phyloP scores from a whole-genome alignment of 2,888 invertebrate genomes.

The Achlya flavicornis region DNA sequence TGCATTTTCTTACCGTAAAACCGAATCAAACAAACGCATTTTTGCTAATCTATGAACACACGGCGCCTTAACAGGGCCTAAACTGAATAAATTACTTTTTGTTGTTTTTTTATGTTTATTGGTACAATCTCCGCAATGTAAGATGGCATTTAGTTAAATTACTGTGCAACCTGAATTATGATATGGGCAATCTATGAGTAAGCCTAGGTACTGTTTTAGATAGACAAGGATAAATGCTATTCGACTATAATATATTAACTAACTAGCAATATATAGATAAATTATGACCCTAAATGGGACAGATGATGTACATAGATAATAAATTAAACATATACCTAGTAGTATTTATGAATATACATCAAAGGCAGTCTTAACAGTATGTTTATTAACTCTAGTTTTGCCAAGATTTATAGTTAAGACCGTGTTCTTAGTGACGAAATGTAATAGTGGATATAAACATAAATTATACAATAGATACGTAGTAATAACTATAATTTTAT shows the following conservation, averaged over 20 bases:
- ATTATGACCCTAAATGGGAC: not conserved
- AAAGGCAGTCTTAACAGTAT: not conserved
- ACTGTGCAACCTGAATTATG: not conserved
- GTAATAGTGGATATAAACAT: not conserved
- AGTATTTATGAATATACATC: not conserved
- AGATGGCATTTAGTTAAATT: not conserved
- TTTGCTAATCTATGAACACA: no score
- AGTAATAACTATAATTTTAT: not conserved
- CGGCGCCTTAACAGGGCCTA: no score
- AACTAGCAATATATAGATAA: not conserved
- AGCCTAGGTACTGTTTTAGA: not conserved
- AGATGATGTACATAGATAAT: not conserved
- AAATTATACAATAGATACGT: not conserved
- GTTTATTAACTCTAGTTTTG: not conserved
- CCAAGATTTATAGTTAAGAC: not conserved
- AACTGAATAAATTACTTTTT: no score
- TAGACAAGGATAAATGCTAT: not conserved
- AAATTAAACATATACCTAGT: not conserved
- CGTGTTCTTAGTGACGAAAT: slow-evolving; percentile 1
- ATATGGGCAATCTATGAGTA: not conserved
- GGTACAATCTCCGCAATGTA: not conserved
- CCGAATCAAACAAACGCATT: no score
- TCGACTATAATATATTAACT: not conserved
- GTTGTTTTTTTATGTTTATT: no score
- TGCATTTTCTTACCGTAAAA: no score